These are phyloP conservation scores for Aphelocoma californica DNA, from an alignment of 2,797 vertebrate species.

Conservation along the genomic window DNA sequence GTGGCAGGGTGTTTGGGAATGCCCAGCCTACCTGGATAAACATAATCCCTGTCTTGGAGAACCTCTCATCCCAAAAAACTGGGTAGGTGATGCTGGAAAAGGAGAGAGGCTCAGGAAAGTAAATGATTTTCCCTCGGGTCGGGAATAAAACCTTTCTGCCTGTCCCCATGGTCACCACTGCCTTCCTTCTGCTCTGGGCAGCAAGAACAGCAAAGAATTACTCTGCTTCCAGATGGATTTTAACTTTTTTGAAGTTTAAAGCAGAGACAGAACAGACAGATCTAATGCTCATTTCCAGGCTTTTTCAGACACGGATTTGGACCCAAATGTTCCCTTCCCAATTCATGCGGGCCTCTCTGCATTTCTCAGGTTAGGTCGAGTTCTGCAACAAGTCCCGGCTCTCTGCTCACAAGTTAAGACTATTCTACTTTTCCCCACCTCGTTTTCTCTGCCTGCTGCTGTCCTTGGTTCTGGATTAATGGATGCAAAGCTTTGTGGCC, in stretches of 20 bases:
- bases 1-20: neutral
- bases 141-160: neutral
- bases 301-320: neutral
- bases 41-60: neutral
- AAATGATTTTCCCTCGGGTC: neutral
- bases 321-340: neutral
- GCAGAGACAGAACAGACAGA: neutral
- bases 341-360: too few species aligned
- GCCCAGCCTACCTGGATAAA: neutral
- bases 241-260: neutral
- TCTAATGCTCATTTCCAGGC: neutral
- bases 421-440: neutral
- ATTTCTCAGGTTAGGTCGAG: neutral
- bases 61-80: neutral
- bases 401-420: neutral
- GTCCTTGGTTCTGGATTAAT: conserved; percentile 42
- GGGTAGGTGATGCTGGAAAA: neutral
- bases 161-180: neutral
- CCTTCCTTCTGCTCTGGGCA: neutral
- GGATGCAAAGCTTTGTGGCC: conserved; percentile 17
- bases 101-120: neutral
- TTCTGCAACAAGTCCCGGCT: neutral
- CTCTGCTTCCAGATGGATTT: neutral
- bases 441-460: conserved; percentile 24
- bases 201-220: neutral